Percentiles rank a stretch among this genome's conserved stretches.
Conservation (phyloP, 2,113 vertebrate genomes). For the Pteropus alecto region DNA sequence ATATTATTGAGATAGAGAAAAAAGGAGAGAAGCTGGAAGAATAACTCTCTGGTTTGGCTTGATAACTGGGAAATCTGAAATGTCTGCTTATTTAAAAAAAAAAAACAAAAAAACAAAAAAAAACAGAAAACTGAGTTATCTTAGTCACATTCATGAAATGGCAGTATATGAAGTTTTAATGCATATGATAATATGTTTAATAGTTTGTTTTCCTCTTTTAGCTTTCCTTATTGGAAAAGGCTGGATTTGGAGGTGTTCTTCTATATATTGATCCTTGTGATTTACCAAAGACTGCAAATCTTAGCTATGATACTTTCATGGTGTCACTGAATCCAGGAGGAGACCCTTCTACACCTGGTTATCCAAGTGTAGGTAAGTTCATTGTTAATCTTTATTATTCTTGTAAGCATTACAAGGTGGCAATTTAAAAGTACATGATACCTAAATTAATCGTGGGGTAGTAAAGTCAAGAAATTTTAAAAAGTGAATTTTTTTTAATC, state of each 20-base stretch:
- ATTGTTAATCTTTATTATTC: neutral
- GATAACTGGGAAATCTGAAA: neutral
- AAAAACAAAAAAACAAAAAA: neutral
- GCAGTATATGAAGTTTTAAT: neutral
- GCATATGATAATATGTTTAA: neutral
- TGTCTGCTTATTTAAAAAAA: neutral
- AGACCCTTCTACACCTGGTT: slow-evolving; percentile 87
- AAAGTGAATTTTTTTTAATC: neutral
- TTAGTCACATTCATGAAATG: neutral
- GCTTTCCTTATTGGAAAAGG: slow-evolving; percentile 90
- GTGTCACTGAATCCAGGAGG: slow-evolving; percentile 92
- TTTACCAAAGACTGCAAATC: slow-evolving; percentile 79
- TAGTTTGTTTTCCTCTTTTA: slow-evolving; percentile 62
- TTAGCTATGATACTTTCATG: slow-evolving; percentile 86
- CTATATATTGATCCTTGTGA: slow-evolving; percentile 94
- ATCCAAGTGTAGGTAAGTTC: slow-evolving; percentile 87
- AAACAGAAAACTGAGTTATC: neutral
- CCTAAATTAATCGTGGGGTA: neutral
- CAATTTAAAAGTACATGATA: neutral
- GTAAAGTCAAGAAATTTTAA: neutral
- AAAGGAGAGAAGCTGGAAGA: neutral
- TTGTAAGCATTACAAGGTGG: neutral
- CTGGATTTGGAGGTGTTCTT: slow-evolving; percentile 91
- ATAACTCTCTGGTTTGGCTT: neutral
- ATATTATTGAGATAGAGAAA: neutral